phyloP scores from a whole-genome alignment of 1,140 invertebrate genomes.

The Neoseiulus cucumeris region DNA sequence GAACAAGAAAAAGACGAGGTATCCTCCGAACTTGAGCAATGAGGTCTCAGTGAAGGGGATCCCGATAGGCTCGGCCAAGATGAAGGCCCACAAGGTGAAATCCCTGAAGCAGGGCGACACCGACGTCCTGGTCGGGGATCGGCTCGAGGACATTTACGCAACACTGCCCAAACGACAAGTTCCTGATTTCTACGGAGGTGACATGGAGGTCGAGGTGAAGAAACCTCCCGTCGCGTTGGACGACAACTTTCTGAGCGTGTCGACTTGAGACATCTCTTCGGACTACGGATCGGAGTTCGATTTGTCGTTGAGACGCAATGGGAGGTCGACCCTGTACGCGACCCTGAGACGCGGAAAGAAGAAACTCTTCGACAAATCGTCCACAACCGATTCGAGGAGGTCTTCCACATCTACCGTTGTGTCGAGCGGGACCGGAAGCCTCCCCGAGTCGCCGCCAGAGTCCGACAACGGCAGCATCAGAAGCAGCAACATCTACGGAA shows the following conservation, averaged over 20 bases:
- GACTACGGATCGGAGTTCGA: slow-evolving; percentile 4
- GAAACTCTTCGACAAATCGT: background rate
- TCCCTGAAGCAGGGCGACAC: background rate
- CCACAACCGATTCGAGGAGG: background rate
- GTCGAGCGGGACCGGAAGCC: slow-evolving; percentile 1
- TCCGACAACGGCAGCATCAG: background rate
- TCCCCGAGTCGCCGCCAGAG: slow-evolving; percentile 2
- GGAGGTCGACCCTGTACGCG: slow-evolving; percentile 5
- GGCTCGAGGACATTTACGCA: background rate
- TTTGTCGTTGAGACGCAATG: background rate
- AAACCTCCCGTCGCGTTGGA: background rate
- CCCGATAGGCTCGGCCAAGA: background rate
- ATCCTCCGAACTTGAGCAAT: slow-evolving; percentile 2
- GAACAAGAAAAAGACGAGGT: slow-evolving; percentile 5
- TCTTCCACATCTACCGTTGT: background rate
- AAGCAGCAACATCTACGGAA: background rate
- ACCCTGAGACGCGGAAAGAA: background rate
- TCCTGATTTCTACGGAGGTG: slow-evolving; percentile 17
- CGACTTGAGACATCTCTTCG: background rate
- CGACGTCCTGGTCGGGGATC: background rate
- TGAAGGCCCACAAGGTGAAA: slow-evolving; percentile 9
- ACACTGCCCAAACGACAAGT: background rate
- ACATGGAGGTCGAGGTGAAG: background rate
- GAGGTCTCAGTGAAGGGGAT: background rate
- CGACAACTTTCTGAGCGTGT: background rate